phyloP scores from a whole-genome alignment of 2,888 invertebrate genomes.

The Cerastoderma edule region DNA sequence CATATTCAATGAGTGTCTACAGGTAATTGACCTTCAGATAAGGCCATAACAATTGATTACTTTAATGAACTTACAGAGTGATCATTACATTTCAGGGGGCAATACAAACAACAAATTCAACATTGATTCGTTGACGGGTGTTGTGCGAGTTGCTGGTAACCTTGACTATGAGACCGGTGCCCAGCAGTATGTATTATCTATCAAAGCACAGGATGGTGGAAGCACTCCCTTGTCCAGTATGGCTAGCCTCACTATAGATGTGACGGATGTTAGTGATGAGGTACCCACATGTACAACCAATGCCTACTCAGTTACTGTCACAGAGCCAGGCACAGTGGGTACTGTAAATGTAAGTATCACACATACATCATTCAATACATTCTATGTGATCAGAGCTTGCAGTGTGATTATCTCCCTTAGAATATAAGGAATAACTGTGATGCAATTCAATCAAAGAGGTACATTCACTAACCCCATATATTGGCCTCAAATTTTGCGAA shows the following conservation, averaged over 20 bases:
- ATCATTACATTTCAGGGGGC: conserved; percentile 51
- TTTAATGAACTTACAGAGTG: too few species aligned
- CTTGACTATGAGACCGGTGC: conserved; percentile 69
- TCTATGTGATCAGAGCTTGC: too few species aligned
- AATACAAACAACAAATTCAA: conserved; percentile 61
- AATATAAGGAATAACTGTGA: too few species aligned
- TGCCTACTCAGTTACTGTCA: conserved; percentile 48
- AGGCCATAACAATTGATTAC: too few species aligned
- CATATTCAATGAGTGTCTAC: too few species aligned
- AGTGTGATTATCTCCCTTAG: too few species aligned
- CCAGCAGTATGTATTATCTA: conserved; percentile 54
- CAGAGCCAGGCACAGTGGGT: conserved; percentile 58
- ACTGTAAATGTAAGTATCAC: conserved; percentile 45
- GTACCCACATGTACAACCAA: conserved; percentile 68
- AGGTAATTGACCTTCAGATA: too few species aligned
- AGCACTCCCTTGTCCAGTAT: conserved; percentile 42
- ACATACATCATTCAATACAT: too few species aligned
- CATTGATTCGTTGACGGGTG: conserved; percentile 60
- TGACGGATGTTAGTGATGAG: conserved; percentile 78
- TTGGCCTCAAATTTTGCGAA: too few species aligned
- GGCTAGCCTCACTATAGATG: conserved; percentile 62
- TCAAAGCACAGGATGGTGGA: conserved; percentile 66
- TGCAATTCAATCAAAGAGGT: too few species aligned
- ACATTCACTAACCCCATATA: too few species aligned
- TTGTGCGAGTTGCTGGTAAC: conserved; percentile 48